A percentile compares a stretch with the other conserved stretches of the same genome.
Conservation (phyloP, 2,113 vertebrate species). For the Tragelaphus scriptus region DNA sequence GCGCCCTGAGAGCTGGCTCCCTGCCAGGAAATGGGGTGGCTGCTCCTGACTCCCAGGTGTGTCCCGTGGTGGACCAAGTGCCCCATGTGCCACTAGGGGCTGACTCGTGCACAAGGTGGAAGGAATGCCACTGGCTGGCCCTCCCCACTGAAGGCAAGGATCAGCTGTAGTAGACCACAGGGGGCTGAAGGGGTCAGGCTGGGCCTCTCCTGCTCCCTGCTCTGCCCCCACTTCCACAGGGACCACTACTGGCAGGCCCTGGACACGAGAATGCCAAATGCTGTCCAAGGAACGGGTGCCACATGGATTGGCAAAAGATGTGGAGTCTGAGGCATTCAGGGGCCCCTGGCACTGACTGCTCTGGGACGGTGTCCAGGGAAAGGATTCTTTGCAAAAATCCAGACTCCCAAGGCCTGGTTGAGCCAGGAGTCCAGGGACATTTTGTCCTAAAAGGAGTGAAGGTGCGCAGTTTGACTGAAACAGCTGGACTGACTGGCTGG, state of each 20-base stretch:
- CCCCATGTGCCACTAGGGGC: neutral
- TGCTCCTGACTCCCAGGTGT: accelerated
- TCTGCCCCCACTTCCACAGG: neutral
- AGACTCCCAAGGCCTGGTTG: neutral
- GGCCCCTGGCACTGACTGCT: neutral
- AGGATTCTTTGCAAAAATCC: neutral
- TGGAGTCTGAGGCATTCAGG: neutral
- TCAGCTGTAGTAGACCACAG: accelerated
- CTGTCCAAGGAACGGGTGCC: accelerated
- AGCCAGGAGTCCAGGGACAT: neutral
- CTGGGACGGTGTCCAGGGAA: accelerated
- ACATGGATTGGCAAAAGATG: neutral
- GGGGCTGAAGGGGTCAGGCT: neutral
- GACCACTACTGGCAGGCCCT: neutral
- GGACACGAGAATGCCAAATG: neutral
- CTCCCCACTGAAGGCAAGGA: neutral
- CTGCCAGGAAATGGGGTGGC: neutral
- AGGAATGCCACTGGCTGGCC: neutral
- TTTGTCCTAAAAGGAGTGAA: accelerated
- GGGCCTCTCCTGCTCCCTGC: neutral
- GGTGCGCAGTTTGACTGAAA: neutral
- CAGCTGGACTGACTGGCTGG: neutral
- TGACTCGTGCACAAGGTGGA: neutral
- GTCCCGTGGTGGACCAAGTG: neutral
- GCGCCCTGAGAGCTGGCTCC: neutral